Base-by-base conservation (phyloP, 2,888 invertebrate genomes). In the Argyra leucocephala region DNA sequence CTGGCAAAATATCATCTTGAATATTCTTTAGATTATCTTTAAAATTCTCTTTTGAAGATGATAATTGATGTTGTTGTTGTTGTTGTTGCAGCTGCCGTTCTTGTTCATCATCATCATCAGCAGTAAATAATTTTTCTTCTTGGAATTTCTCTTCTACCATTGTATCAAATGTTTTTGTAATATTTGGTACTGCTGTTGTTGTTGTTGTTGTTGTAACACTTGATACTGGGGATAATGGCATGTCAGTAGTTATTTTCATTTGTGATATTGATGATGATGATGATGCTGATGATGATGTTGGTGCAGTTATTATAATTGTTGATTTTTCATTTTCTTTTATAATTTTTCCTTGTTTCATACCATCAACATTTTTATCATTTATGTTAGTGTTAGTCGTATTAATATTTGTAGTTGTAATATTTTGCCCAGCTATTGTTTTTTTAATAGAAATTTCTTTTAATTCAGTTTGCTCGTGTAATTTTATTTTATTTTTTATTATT, bases 351-450 rank as follows among this genome's bases (percentile, higher is more conserved):
- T 72, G 68, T 65, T 64, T 68, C 69, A 66, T 61, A 63, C 63
- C 65, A 62, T 64, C 63, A 60, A 69, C 67, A 68, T 70, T 65
- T 69, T 69, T 70, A 72, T 72, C 71, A 73, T 72, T 73, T 73
- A 74, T 72, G 70, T 69, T 72, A 66, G 37, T 63, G 60, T 66
- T 67, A 66, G 69, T 64, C 63, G 69, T 18, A 24, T 4, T 65
- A 10, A 24, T 48, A 63, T 67, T 67, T 65, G 69, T 67, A 68
- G 68, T 68, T 66, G 67, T 68, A 66, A 67, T 66, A 66, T 69
- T 68, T 69, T 66, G 67, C 67, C 66, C 63, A 64, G 66, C 65
- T 69, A 68, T 68, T 67, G 67, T 66, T 65, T 66, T 68, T 63
- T 66, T 65, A 63, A 48, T 48, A 18, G 48, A 18, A 48, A 5